phyloP scores from a whole-genome alignment of 2,113 vertebrate genomes.

The Castor canadensis region DNA sequence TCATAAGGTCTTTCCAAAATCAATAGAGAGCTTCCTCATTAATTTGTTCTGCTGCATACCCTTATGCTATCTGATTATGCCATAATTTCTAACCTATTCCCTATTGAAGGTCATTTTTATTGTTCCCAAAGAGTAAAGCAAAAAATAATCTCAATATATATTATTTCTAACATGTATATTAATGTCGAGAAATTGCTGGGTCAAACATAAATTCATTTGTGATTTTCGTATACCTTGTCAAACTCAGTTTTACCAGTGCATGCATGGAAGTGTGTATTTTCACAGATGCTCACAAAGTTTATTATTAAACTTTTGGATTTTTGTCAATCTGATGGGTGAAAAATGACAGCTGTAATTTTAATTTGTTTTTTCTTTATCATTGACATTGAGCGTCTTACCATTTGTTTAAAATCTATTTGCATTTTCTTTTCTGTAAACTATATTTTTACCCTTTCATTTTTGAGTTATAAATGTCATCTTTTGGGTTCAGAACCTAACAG shows the following conservation, averaged over 20 bases:
- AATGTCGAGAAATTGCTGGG: neutral
- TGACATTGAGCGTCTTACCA: neutral
- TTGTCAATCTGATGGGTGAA: neutral
- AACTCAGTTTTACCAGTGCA: neutral
- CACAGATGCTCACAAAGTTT: neutral
- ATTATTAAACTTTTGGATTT: neutral
- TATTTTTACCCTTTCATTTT: neutral
- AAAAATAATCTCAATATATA: neutral
- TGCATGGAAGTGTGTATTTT: neutral
- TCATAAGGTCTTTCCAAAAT: neutral
- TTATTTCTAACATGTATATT: neutral
- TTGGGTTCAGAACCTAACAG: neutral
- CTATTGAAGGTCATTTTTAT: neutral
- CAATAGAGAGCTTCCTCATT: neutral
- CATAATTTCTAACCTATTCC: neutral
- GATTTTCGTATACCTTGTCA: neutral
- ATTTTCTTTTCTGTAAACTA: neutral
- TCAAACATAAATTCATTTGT: neutral
- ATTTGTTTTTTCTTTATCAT: neutral
- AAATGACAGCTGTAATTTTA: neutral
- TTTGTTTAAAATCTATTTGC: constrained; percentile 7
- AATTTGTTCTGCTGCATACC: neutral
- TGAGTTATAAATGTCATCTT: neutral
- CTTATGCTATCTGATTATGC: neutral
- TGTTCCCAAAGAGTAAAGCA: neutral